Evolutionary conservation across 2,888 invertebrate genomes (phyloP).

Genomic region (Drosophila nr. perissopoda): DNA sequence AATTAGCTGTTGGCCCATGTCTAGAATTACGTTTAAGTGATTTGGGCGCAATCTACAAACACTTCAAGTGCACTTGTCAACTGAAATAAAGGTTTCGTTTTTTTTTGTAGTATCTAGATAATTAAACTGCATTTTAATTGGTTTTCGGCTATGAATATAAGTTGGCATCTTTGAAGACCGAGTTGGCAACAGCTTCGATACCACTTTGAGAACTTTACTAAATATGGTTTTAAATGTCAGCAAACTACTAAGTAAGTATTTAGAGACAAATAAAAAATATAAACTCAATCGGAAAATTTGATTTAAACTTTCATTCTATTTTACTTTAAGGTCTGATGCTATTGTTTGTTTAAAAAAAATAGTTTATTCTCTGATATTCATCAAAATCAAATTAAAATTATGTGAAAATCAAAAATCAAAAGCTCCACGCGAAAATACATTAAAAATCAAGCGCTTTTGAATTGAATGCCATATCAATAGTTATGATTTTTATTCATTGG

Average conservation of each 20-base stretch:
- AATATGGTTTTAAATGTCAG: not conserved
- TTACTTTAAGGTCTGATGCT: not conserved
- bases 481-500: slow-evolving; percentile 50
- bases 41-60: slow-evolving; percentile 16
- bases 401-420: not conserved
- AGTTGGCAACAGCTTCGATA: not conserved
- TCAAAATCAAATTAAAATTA: not conserved
- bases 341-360: not conserved
- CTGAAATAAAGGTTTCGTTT: slow-evolving; percentile 41
- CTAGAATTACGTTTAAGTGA: slow-evolving; percentile 43
- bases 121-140: slow-evolving; percentile 24
- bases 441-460: slow-evolving; percentile 31
- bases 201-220: not conserved
- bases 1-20: slow-evolving; percentile 59
- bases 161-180: not conserved
- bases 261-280: not conserved
- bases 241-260: not conserved
- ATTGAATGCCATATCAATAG: slow-evolving; percentile 70
- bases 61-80: slow-evolving; percentile 30
- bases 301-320: not conserved
- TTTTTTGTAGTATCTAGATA: slow-evolving; percentile 9
- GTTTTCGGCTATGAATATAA: slow-evolving; percentile 4
- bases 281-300: not conserved
- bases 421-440: not conserved
- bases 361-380: not conserved